A percentile compares a stretch with the other conserved stretches of the same genome.
phyloP scores from a whole-genome alignment of 2,797 vertebrate genomes.

The Tragelaphus oryx region DNA sequence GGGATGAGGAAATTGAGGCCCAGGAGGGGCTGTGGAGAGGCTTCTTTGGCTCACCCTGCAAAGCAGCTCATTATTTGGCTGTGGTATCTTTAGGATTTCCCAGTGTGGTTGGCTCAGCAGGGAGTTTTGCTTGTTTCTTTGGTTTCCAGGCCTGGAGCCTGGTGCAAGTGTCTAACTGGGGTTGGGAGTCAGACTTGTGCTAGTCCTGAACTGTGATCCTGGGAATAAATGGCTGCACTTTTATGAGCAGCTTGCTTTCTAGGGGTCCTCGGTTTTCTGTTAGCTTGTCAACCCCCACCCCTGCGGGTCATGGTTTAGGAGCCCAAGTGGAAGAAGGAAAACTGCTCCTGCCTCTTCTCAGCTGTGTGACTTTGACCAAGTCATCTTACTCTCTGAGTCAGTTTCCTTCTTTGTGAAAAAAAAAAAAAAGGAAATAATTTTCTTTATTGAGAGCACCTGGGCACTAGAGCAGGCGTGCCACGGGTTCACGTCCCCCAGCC shows the following conservation, averaged over 20 bases:
- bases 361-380: neutral
- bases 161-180: neutral
- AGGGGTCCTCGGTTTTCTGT: neutral
- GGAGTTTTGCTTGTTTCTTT: neutral
- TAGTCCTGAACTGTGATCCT: neutral
- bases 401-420: neutral
- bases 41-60: neutral
- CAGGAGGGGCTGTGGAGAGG: neutral
- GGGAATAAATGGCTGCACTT: neutral
- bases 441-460: neutral
- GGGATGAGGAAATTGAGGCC: conserved; percentile 3
- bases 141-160: neutral
- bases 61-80: neutral
- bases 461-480: neutral
- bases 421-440: neutral
- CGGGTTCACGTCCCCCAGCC: neutral
- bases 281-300: neutral
- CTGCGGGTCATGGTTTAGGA: neutral
- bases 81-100: neutral
- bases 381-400: neutral
- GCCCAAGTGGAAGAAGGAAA: neutral
- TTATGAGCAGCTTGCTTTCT: neutral
- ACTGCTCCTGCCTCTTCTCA: neutral
- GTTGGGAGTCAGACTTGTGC: neutral
- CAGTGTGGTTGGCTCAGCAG: neutral